Percentiles rank a stretch among this genome's conserved stretches.
phyloP scores from a whole-genome alignment of 2,113 vertebrate genomes.

The Brachypteracias leptosomus region DNA sequence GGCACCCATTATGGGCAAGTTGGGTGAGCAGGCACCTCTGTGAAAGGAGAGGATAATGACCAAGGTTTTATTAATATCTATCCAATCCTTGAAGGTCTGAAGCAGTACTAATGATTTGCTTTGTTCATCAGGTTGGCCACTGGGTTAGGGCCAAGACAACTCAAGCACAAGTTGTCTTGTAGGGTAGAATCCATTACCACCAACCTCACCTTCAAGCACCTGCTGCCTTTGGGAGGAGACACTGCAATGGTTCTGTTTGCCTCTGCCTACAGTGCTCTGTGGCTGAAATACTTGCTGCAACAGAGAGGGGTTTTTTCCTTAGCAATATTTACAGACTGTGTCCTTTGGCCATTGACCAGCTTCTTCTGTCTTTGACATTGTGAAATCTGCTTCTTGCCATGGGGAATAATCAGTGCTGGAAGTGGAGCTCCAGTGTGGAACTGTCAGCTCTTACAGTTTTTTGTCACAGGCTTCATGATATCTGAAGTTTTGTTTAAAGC shows the following conservation, averaged over 20 bases:
- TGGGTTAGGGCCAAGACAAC: not conserved
- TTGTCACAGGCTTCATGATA: slow-evolving; percentile 11
- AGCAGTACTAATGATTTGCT: not conserved
- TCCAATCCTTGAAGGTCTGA: not conserved
- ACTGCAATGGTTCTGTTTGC: not conserved
- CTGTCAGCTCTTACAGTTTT: not conserved
- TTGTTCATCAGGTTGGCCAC: not conserved
- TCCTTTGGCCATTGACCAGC: not conserved
- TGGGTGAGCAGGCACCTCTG: not conserved
- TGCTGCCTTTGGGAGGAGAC: not conserved
- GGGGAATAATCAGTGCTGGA: not conserved
- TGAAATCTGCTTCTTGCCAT: not conserved
- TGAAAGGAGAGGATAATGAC: not conserved
- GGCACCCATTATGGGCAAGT: rapidly evolving
- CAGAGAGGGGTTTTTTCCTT: not conserved
- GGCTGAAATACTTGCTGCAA: not conserved
- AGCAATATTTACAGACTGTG: not conserved
- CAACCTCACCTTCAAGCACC: not conserved
- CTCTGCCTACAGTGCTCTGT: rapidly evolving
- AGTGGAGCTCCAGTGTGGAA: not conserved
- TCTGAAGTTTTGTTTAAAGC: not conserved
- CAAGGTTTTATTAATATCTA: not conserved
- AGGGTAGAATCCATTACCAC: not conserved
- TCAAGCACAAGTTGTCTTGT: not conserved
- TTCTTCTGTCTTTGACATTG: not conserved